Evolutionary conservation across 2,888 invertebrate genomes (phyloP), one percentile per base, ranked within the genome.

Genomic region (Conops quadrifasciatus): DNA sequence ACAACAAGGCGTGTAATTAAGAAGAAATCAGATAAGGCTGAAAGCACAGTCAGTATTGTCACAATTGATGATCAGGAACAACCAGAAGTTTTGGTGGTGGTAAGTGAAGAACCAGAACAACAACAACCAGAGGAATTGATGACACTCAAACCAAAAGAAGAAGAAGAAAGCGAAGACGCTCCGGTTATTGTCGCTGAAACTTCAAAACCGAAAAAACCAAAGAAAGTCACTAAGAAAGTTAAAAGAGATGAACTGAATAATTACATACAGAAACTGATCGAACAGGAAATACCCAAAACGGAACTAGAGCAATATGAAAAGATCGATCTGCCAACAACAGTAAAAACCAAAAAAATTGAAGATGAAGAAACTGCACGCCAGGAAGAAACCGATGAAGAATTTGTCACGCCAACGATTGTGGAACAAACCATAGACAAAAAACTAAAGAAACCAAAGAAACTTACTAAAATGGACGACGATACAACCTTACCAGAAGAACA

Each of bases 251-350:
- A 85, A 28, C 73, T 84, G 9, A 80, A 85, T 36, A 84, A 83
- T 53, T 85, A 85, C 68, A 84, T 86, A 59, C 81, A 80, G 74
- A 81, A 83, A 72, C 77, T 85, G 0, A 84, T 85, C 36, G 82
- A 85, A 67, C 82, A 84, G 72, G 84, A 85, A 73, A 85, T 84
- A 74, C 82, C 84, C n/a, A 83, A 85, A 74, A 82, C 83, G 1
- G 84, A 84, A 75, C 79, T 84, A 2, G 86, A 87, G 76, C 83
- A 84, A 76, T 83, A 86, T 67, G 86, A 87, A 77, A 85, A 86
- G 76, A 65, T 79, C 30, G 83, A 84, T 63, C 79, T 81, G 71
- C 80, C 81, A n/a, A 71, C 73, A 64, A 74, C 76, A 56, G 80
- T 84, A 74, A 78, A 83, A 78, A 77, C 80, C 49, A 76, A 78